Conservation (phyloP, 2,888 invertebrate genomes). For the Pseudeuparius sepicola region DNA sequence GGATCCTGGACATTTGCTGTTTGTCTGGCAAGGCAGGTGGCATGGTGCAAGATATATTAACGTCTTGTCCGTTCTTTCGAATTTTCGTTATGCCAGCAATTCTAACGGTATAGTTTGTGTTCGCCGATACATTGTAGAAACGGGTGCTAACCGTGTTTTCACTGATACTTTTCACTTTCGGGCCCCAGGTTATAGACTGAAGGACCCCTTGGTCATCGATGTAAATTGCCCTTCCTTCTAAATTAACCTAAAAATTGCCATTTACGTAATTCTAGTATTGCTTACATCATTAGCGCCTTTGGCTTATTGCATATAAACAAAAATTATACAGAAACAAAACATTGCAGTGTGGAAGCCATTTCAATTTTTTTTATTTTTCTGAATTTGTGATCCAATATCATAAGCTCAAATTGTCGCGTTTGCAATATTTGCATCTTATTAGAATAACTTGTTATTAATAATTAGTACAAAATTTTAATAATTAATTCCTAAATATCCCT, state of each 20-base stretch:
- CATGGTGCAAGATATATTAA: conserved; percentile 55
- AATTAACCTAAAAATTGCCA: conserved; percentile 36
- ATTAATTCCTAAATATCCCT: too few species aligned
- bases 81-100: conserved; percentile 70
- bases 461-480: too few species aligned
- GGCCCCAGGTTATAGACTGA: conserved; percentile 47
- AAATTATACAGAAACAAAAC: too few species aligned
- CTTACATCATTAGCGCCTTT: too few species aligned
- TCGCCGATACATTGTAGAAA: conserved; percentile 65
- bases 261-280: too few species aligned
- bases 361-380: too few species aligned
- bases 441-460: too few species aligned
- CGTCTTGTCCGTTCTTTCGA: conserved; percentile 60
- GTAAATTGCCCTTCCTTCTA: conserved; percentile 48
- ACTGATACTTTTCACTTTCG: conserved; percentile 49
- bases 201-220: conserved; percentile 42
- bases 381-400: too few species aligned
- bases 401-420: too few species aligned
- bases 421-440: too few species aligned
- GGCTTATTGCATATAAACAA: too few species aligned
- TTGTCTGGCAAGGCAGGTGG: conserved; percentile 61
- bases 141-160: conserved; percentile 41
- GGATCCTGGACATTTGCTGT: conserved; percentile 47
- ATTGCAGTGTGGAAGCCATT: too few species aligned
- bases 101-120: conserved; percentile 73